Conservation (phyloP, 2,113 vertebrate species). For the Taurulus bubalis region DNA sequence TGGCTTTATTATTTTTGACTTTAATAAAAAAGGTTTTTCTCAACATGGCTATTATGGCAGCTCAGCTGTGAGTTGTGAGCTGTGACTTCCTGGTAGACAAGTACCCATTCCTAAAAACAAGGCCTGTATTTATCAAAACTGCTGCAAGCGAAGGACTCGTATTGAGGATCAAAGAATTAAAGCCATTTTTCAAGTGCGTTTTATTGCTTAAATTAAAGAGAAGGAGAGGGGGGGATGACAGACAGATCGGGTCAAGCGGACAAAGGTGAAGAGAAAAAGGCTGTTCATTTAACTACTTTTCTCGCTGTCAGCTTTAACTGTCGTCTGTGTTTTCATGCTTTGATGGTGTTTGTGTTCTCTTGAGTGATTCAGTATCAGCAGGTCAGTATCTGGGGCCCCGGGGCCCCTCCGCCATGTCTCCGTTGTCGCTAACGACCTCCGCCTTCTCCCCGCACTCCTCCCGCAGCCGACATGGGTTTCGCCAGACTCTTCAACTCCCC, state of each 20-base stretch:
- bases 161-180: background rate
- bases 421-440: constrained; percentile 16
- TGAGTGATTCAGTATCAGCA: background rate
- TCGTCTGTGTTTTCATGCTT: background rate
- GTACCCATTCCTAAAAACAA: background rate
- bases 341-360: background rate
- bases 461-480: constrained; percentile 98
- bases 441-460: background rate
- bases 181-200: background rate
- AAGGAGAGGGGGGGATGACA: background rate
- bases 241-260: background rate
- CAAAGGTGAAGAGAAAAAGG: background rate
- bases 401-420: background rate
- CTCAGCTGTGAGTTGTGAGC: background rate
- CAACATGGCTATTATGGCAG: too few species aligned
- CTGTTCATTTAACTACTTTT: background rate
- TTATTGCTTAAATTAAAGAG: background rate
- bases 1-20: background rate
- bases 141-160: background rate
- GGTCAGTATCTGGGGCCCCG: background rate
- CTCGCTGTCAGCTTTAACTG: background rate
- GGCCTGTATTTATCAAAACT: background rate
- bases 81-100: background rate
- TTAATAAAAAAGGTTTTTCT: background rate
- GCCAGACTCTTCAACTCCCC: constrained; percentile 99